Evolutionary conservation across 2,888 invertebrate genomes (phyloP).

Genomic region (Andrena hattorfiana): DNA sequence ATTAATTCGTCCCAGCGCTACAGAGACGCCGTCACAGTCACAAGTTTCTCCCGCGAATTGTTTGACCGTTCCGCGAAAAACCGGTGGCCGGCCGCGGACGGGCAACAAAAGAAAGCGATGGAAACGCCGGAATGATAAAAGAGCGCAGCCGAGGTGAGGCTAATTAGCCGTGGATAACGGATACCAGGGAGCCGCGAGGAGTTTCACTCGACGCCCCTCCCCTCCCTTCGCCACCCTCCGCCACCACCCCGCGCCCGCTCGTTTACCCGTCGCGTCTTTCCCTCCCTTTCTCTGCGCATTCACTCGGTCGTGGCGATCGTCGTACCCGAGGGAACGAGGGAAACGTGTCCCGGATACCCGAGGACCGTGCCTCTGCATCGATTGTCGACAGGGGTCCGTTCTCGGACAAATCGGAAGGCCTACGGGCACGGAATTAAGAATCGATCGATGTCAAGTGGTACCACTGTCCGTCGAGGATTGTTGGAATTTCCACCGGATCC

Average conservation of each 20-base stretch:
- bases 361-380: conserved; percentile 60
- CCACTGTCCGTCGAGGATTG: conserved; percentile 2
- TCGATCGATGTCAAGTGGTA: conserved; percentile 29
- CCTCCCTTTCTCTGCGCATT: conserved; percentile 54
- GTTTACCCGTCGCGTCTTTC: conserved; percentile 18
- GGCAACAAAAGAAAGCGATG: conserved; percentile 61
- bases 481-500: not conserved
- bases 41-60: conserved; percentile 44
- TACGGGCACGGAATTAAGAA: conserved; percentile 42
- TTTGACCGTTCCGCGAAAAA: conserved; percentile 37
- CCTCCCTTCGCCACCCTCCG: conserved; percentile 35
- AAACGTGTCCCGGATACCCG: conserved; percentile 70
- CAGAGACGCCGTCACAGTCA: conserved; percentile 12
- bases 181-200: conserved; percentile 65
- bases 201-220: conserved; percentile 66
- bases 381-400: conserved; percentile 54
- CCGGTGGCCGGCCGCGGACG: conserved; percentile 8
- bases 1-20: conserved; percentile 18
- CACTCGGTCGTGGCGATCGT: conserved; percentile 65
- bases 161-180: conserved; percentile 73
- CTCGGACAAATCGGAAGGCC: conserved; percentile 59
- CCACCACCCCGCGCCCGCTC: conserved; percentile 28
- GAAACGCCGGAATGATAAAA: conserved; percentile 63
- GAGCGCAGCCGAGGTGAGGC: conserved; percentile 64
- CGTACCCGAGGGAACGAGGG: conserved; percentile 64